Evolutionary conservation across 2,888 invertebrate genomes (phyloP).

Genomic region (Caradrina clavipalpis): DNA sequence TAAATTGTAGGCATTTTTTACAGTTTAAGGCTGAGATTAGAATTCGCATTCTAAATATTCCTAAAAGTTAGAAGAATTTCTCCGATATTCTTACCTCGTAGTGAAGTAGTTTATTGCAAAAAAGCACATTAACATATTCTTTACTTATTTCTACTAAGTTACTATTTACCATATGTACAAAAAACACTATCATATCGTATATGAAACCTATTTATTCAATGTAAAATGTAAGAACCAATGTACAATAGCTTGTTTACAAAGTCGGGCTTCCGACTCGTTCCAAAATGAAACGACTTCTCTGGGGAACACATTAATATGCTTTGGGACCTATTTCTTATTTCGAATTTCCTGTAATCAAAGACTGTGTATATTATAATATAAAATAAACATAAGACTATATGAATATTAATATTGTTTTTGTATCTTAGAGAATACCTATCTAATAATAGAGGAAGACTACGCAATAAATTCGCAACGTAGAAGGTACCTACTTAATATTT

Average conservation of each 20-base stretch:
- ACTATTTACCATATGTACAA: too few relatives aligned
- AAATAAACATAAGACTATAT: slow-evolving; percentile 26
- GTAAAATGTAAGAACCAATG: slow-evolving; percentile 43
- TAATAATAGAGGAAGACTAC: slow-evolving; percentile 9
- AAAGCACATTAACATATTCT: too few relatives aligned
- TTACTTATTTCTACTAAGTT: too few relatives aligned
- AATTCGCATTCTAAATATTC: too few relatives aligned
- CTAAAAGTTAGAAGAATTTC: too few relatives aligned
- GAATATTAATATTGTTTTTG: slow-evolving; percentile 34
- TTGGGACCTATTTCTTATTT: slow-evolving; percentile 65
- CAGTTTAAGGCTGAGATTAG: too few relatives aligned
- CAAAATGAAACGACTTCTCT: slow-evolving; percentile 56
- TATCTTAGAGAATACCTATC: background rate
- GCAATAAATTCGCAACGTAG: background rate
- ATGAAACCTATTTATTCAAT: slow-evolving; percentile 33
- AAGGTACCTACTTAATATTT: too few relatives aligned
- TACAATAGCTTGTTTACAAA: slow-evolving; percentile 50
- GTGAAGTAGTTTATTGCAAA: too few relatives aligned
- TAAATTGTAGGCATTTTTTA: too few relatives aligned
- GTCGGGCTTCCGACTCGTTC: slow-evolving; percentile 28
- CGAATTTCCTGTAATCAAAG: slow-evolving; percentile 48
- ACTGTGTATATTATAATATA: slow-evolving; percentile 45
- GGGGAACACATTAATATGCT: slow-evolving; percentile 64
- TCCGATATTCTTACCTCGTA: too few relatives aligned
- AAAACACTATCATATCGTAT: slow-evolving; percentile 19